Conservation (phyloP, 1,140 invertebrate species). For the Drosophila neocordata region DNA sequence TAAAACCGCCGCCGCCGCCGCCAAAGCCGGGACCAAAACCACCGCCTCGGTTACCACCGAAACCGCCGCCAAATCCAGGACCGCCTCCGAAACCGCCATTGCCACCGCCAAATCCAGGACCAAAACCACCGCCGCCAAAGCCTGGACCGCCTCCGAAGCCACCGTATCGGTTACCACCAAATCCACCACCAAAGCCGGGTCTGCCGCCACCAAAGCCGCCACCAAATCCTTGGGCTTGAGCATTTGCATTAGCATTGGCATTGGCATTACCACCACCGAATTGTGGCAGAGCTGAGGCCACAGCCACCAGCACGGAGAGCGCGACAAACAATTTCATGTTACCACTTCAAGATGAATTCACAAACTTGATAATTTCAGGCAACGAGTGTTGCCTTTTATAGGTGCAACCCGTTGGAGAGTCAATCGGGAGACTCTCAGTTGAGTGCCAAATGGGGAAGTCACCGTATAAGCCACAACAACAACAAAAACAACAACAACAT, state of each 20-base stretch:
- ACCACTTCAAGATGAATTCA: slow-evolving; percentile 26
- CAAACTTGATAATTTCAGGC: slow-evolving; percentile 33
- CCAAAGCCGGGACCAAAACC: too few relatives aligned
- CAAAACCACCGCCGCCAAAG: background rate
- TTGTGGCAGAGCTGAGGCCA: slow-evolving; percentile 49
- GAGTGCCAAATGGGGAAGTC: background rate
- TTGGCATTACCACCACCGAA: slow-evolving; percentile 17
- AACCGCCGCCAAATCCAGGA: background rate
- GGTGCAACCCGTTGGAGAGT: background rate
- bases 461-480: background rate
- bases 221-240: slow-evolving; percentile 9
- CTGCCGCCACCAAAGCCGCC: slow-evolving; percentile 9
- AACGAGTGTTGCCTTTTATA: slow-evolving; percentile 39
- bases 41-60: background rate
- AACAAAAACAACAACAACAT: background rate
- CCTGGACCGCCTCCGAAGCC: background rate
- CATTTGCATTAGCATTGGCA: slow-evolving; percentile 26
- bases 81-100: too few relatives aligned
- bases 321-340: slow-evolving; percentile 57
- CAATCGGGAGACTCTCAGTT: background rate
- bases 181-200: slow-evolving; percentile 1
- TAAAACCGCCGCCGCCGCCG: slow-evolving; percentile 28
- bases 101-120: slow-evolving; percentile 9
- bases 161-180: too few relatives aligned
- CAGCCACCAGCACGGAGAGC: slow-evolving; percentile 44